Conservation (phyloP, 2,888 invertebrate genomes). For the Drosophila gaucha region DNA sequence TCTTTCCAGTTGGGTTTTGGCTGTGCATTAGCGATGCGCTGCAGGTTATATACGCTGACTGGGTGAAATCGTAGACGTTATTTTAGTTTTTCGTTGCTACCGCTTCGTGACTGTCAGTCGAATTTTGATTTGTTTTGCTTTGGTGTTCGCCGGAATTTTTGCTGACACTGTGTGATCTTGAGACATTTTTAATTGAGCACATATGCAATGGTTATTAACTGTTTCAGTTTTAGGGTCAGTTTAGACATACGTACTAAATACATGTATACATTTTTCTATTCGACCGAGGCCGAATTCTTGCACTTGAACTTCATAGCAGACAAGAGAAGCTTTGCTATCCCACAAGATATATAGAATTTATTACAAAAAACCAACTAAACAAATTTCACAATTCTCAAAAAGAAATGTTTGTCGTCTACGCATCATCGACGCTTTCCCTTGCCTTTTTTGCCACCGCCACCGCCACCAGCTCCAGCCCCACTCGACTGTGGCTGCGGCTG, state of each 20-base stretch:
- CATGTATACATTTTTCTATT: conserved; percentile 11
- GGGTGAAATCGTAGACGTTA: conserved; percentile 69
- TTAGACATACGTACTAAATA: conserved; percentile 29
- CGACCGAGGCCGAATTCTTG: conserved; percentile 57
- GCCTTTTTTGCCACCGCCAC: conserved; percentile 82
- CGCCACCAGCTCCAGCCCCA: conserved; percentile 51
- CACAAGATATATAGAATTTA: conserved; percentile 47
- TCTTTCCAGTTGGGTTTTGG: conserved; percentile 42
- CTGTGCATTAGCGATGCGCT: conserved; percentile 30
- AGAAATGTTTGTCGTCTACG: conserved; percentile 9
- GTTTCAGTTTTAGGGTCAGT: conserved; percentile 44
- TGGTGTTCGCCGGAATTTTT: conserved; percentile 66
- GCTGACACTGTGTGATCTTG: conserved; percentile 72
- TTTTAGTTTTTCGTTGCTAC: conserved; percentile 35
- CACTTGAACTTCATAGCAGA: conserved; percentile 63
- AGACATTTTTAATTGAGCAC: conserved; percentile 71
- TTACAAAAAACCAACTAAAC: conserved; percentile 64
- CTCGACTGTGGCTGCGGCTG: conserved; percentile 58
- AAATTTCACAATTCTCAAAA: conserved; percentile 31
- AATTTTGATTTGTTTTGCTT: conserved; percentile 67
- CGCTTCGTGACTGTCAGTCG: conserved; percentile 70
- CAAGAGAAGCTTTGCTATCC: conserved; percentile 17
- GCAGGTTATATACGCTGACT: conserved; percentile 68
- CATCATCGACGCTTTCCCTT: conserved; percentile 82
- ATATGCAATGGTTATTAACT: conserved; percentile 29